A percentile compares a stretch with the other conserved stretches of the same genome.
phyloP scores from a whole-genome alignment of 1,140 invertebrate genomes.

The Zaprionus africanus region DNA sequence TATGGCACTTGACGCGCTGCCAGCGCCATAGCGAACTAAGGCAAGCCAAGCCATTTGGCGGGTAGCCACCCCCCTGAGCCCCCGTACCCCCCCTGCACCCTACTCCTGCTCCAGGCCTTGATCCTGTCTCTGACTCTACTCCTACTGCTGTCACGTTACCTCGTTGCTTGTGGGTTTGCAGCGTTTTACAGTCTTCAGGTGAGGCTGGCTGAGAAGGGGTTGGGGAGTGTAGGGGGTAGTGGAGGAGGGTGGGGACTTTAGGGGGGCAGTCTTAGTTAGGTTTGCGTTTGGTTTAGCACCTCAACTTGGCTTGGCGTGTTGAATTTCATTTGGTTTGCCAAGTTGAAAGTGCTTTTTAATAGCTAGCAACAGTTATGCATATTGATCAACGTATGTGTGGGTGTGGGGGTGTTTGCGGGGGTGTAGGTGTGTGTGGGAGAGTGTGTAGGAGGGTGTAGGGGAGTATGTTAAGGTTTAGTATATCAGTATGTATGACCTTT shows the following conservation, averaged over 20 bases:
- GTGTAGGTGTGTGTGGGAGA: neutral
- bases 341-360: slow-evolving; percentile 77
- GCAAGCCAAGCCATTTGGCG: slow-evolving; percentile 29
- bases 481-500: neutral
- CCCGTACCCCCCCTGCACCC: neutral
- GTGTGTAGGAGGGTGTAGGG: neutral
- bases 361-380: slow-evolving; percentile 58
- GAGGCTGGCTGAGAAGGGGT: neutral
- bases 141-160: neutral
- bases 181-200: slow-evolving; percentile 1
- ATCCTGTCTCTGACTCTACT: neutral
- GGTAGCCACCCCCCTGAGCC: neutral
- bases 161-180: neutral
- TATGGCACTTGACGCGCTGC: slow-evolving; percentile 78
- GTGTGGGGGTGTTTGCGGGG: neutral
- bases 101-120: too few relatives aligned
- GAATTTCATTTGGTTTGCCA: slow-evolving; percentile 63
- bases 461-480: neutral
- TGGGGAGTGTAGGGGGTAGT: neutral
- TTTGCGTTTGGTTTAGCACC: slow-evolving; percentile 54
- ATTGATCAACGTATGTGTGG: slow-evolving; percentile 29
- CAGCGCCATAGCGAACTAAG: slow-evolving; percentile 21
- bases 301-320: slow-evolving; percentile 45
- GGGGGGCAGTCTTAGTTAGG: slow-evolving; percentile 43
- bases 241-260: too few relatives aligned